Conservation (phyloP, 2,888 invertebrate species). For the Protodeltote pygarga region DNA sequence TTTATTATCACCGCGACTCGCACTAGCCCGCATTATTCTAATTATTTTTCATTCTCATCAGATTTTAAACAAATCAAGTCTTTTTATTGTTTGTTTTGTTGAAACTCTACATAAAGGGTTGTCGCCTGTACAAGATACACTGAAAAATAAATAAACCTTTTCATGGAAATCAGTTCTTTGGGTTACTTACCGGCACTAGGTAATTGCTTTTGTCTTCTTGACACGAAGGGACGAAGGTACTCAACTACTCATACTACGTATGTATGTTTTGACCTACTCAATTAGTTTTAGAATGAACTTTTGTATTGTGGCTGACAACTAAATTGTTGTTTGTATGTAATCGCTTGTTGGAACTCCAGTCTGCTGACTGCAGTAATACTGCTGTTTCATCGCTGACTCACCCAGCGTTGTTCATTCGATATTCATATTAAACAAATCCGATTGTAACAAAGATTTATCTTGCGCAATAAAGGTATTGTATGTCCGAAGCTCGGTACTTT, state of each 20-base stretch:
- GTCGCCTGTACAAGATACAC: too few species aligned
- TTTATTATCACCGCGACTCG: too few species aligned
- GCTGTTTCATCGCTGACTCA: constrained; percentile 61
- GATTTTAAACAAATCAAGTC: too few species aligned
- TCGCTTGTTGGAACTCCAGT: constrained; percentile 51
- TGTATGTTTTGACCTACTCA: constrained; percentile 51
- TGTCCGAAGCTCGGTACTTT: constrained; percentile 55
- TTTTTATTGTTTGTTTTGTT: too few species aligned
- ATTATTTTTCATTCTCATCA: too few species aligned
- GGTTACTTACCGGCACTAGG: too few species aligned
- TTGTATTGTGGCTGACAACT: constrained; percentile 52
- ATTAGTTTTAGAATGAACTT: constrained; percentile 56
- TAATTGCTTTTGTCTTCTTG: constrained; percentile 39
- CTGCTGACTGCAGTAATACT: constrained; percentile 54
- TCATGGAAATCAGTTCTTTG: too few species aligned
- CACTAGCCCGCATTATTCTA: too few species aligned
- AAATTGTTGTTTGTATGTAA: constrained; percentile 53
- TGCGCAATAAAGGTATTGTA: constrained; percentile 71
- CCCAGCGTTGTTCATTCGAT: constrained; percentile 61
- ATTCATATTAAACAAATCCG: constrained; percentile 72
- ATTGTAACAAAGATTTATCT: constrained; percentile 73
- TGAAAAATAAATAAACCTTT: too few species aligned
- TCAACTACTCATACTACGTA: too few species aligned
- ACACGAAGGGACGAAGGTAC: constrained; percentile 21
- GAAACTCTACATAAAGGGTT: too few species aligned